Base-by-base conservation (phyloP, 2,113 vertebrate genomes). In the Hemichromis elongatus region DNA sequence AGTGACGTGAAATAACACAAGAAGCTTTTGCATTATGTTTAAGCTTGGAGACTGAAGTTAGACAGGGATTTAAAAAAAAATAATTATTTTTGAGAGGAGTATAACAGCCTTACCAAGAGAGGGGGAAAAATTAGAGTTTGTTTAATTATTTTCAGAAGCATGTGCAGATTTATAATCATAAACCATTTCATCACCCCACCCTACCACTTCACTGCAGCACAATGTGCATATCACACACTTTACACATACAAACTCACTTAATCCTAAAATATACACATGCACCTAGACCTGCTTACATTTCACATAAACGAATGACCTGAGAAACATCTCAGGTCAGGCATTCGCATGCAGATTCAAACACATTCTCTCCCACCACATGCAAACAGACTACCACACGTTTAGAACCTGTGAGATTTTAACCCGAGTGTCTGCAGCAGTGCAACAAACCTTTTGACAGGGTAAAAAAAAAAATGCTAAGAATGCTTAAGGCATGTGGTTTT, bases 101-200 rank as follows among this genome's bases (percentile, higher is more conserved):
- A 66, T n/a, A 7, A 68, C 1, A 1, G 61, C 0, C 19, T 21
- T 40, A 1, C n/a, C 1, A 0, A 21, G 33, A 4, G 10, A 14
- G n/a, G 16, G 3, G 9, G 9, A 0, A 68, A 42, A 70, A 26
- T 3, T 16, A 26, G 21, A 10, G 2, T 70, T 45, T 70, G 8
- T 70, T 45, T 26, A 16, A 24, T 26, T 45, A 28, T 5, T 77
- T 52, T n/a, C 10, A 63, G 66, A 14, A 47, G 21, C 9, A 6
- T 47, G 21, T 26, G 9, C 3, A 70, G 66, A 42, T 24, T 1
- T 70, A 26, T 10, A 47, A 70, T 28, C n/a, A 8, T 26, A 28
- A 47, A 11, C 21, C 66, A 70, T 14, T 18, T 13, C 2, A 9
- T 70, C 40, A 45, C 66, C 13, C 63, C n/a, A 68, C 63, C n/a